Percentiles rank a stretch among this genome's conserved stretches.
These are phyloP conservation scores for Pseudoatta argentina DNA, from an alignment of 1,140 invertebrate genomes.

Conservation along the genomic window DNA sequence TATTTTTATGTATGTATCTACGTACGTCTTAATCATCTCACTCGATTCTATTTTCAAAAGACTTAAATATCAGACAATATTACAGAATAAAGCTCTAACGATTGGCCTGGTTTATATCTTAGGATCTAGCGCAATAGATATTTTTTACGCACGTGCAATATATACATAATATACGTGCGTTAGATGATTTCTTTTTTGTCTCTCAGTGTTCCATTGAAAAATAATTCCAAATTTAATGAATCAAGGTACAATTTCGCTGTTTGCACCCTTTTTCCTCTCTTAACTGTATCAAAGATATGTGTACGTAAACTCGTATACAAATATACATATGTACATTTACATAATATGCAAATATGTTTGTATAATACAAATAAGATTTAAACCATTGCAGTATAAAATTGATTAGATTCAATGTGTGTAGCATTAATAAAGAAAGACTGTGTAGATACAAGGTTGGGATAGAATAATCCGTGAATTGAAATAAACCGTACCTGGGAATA, in stretches of 20 bases:
- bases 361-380: background rate
- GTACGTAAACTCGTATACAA: background rate
- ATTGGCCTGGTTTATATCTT: background rate
- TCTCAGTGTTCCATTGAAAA: background rate
- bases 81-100: no score
- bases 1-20: no score
- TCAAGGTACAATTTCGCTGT: background rate
- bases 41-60: no score
- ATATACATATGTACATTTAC: background rate
- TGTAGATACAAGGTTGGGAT: background rate
- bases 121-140: background rate
- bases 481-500: conserved; percentile 77
- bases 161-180: conserved; percentile 59
- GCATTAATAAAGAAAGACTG: background rate
- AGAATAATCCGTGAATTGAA: background rate
- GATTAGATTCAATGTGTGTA: background rate
- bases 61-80: no score
- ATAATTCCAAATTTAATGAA: background rate
- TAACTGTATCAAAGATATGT: background rate
- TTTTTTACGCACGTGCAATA: conserved; percentile 60
- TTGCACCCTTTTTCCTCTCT: background rate
- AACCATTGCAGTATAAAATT: background rate
- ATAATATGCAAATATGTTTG: background rate
- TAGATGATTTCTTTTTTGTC: background rate
- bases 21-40: no score